Percentiles rank a stretch among this genome's conserved stretches.
Conservation (phyloP, 2,113 vertebrate species). For the Pyrgilauda ruficollis region DNA sequence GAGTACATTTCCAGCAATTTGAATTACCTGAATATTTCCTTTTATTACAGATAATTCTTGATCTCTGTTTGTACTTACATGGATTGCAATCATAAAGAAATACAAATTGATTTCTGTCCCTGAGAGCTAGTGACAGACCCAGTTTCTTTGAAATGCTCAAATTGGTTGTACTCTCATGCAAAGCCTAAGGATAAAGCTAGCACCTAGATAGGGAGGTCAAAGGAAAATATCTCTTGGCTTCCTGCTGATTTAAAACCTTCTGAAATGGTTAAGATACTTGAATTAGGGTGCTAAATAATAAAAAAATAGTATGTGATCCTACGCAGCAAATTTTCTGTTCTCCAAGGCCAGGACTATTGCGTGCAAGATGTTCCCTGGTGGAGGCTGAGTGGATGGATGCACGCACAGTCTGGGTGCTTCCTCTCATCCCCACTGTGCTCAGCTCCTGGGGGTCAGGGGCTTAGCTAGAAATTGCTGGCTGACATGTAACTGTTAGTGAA, state of each 20-base stretch:
- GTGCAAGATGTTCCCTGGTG: not conserved
- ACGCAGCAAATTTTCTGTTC: not conserved
- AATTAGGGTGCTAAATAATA: not conserved
- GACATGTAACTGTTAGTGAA: not conserved
- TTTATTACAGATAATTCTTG: slow-evolving; percentile 14
- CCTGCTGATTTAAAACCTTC: not conserved
- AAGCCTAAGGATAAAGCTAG: not conserved
- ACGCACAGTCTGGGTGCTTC: not conserved
- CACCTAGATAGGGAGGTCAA: not conserved
- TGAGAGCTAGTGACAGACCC: slow-evolving; percentile 31
- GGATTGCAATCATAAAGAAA: slow-evolving; percentile 3
- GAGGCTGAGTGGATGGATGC: not conserved
- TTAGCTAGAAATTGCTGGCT: not conserved
- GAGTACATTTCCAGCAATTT: slow-evolving; percentile 23
- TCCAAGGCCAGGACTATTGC: not conserved
- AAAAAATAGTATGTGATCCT: not conserved
- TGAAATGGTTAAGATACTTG: not conserved
- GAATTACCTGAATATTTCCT: not conserved
- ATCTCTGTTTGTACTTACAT: not conserved
- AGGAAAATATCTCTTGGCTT: not conserved
- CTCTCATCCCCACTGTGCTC: not conserved
- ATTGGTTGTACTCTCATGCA: not conserved
- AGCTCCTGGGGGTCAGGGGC: not conserved
- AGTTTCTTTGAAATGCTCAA: slow-evolving; percentile 26
- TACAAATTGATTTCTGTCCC: slow-evolving; percentile 41